These are phyloP conservation scores for Diacarnus erythraeanus DNA, from an alignment of 37 sponge, comb jelly and placozoan species.

Conservation along the genomic window DNA sequence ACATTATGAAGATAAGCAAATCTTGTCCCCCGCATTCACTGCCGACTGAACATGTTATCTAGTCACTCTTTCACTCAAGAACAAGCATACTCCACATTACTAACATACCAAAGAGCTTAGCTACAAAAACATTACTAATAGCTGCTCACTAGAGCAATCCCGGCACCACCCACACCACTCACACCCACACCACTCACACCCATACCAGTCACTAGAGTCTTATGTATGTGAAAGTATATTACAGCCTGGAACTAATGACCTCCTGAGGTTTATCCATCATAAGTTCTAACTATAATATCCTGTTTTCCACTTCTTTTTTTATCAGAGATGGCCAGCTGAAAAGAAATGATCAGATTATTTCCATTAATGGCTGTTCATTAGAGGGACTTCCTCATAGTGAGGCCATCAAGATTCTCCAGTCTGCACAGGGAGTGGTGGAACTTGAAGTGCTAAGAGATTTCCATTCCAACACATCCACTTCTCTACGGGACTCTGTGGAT, in stretches of 20 bases:
- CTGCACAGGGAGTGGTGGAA: constrained; percentile 59
- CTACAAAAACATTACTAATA: no score
- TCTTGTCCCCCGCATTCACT: no score
- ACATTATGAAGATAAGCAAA: no score
- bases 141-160: no score
- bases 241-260: neutral
- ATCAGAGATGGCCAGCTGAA: constrained; percentile 70
- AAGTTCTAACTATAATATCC: neutral
- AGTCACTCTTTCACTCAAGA: no score
- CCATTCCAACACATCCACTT: neutral
- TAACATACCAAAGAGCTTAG: no score
- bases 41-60: no score
- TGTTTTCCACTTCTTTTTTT: neutral
- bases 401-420: constrained; percentile 60
- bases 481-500: neutral
- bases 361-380: constrained; percentile 72
- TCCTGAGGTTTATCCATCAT: neutral
- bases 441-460: constrained; percentile 41
- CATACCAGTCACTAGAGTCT: no score
- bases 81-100: no score
- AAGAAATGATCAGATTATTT: constrained; percentile 64
- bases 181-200: no score
- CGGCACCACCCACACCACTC: no score
- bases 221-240: no score
- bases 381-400: constrained; percentile 44